These are phyloP conservation scores for Microtus obscurus DNA, from an alignment of 2,797 vertebrate species.

Conservation along the genomic window DNA sequence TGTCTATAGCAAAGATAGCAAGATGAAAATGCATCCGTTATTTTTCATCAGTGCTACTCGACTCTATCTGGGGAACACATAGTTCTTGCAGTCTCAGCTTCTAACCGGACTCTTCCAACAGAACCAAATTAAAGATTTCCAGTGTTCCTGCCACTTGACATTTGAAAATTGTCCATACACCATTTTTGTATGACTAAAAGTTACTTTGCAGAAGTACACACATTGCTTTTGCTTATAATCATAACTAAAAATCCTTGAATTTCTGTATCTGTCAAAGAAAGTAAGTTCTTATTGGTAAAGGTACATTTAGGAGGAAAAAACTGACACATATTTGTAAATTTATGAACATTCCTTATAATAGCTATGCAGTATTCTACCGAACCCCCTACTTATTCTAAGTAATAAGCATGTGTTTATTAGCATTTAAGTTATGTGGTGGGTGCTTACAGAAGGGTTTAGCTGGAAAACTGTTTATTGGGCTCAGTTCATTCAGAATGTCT, in stretches of 20 bases:
- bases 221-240: slow-evolving; percentile 36
- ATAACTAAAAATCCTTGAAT: slow-evolving; percentile 51
- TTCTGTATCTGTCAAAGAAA: slow-evolving; percentile 1
- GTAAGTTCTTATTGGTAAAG: slow-evolving; percentile 32
- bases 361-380: not conserved
- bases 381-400: slow-evolving; percentile 44
- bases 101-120: slow-evolving; percentile 64
- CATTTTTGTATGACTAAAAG: slow-evolving; percentile 39
- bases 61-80: slow-evolving; percentile 67
- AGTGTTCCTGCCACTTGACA: slow-evolving; percentile 55
- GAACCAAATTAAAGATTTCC: slow-evolving; percentile 68
- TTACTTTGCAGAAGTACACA: slow-evolving; percentile 56
- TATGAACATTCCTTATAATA: slow-evolving; percentile 7
- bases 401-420: not conserved
- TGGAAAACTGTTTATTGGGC: slow-evolving; percentile 8
- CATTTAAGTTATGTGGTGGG: not conserved
- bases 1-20: slow-evolving; percentile 68
- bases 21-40: slow-evolving; percentile 67
- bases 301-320: not conserved
- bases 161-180: slow-evolving; percentile 67
- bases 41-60: slow-evolving; percentile 61
- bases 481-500: slow-evolving; percentile 7
- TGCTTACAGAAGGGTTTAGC: slow-evolving; percentile 24
- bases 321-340: slow-evolving; percentile 30
- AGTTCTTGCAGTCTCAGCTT: slow-evolving; percentile 34